Base-by-base conservation (phyloP, 2,888 invertebrate species). In the Alloscopus bannaensis region DNA sequence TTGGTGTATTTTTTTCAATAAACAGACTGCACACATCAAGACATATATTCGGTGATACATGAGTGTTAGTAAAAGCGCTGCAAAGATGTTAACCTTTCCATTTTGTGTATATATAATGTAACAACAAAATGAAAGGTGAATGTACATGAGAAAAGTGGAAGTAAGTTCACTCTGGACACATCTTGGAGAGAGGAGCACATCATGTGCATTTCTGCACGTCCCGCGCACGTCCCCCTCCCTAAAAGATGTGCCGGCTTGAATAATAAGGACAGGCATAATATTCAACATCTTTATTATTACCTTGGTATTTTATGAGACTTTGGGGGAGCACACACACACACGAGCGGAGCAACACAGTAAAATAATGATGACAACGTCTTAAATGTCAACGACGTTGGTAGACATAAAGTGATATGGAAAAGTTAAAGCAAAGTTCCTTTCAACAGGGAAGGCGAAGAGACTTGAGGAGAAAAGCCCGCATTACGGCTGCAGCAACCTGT, bases 351-450 rank as follows among this genome's bases (percentile, higher is more conserved):
- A 68, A 70, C 70, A 65, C 47, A 36, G 65, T 78, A 79, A 71
- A 79, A 71, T 71, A 79, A 79, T 79, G 78, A 71, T 79, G 78
- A 78, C 78, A 78, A 71, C 60, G 64, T 78, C 78, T 78, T 78
- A 78, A 78, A 78, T 78, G 78, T 78, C 78, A 78, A 71, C 78
- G 70, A 65, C 59, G 68, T 55, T 70, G 65, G 57, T 59, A 78
- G 65, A 78, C 71, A 62, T 70, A 71, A 78, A 78, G 59, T 71
- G 70, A 70, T 65, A 57, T 64, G 55, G 78, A 71, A 70, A 78
- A 78, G 78, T 59, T 78, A 70, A 78, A 62, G 70, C 42, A 78
- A 71, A 62, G 70, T 57, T 45, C n/a, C n/a, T n/a, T n/a, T n/a
- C n/a, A n/a, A n/a, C n/a, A n/a, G n/a, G n/a, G n/a, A n/a, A n/a